Percentiles rank a stretch among this genome's conserved stretches.
phyloP scores from a whole-genome alignment of 2,113 vertebrate genomes.

The Anguilla japonica region DNA sequence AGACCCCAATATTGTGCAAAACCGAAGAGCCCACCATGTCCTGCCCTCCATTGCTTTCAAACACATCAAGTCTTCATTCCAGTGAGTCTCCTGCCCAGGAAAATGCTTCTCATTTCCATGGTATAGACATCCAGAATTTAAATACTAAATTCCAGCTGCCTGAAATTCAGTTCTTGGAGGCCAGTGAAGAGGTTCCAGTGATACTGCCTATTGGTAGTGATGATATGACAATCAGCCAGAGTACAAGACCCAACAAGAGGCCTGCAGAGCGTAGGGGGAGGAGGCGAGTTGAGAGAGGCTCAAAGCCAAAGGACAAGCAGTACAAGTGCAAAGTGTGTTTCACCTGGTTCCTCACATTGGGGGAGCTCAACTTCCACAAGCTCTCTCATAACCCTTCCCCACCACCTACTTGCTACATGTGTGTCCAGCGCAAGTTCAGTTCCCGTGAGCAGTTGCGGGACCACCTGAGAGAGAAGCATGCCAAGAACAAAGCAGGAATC shows the following conservation, averaged over 20 bases:
- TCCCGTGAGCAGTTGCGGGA: conserved; percentile 90
- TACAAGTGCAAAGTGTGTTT: conserved; percentile 97
- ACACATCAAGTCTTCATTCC: conserved; percentile 55
- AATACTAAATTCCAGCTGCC: conserved; percentile 75
- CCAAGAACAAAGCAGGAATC: conserved; percentile 83
- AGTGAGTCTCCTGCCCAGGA: conserved; percentile 47
- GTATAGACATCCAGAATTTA: conserved; percentile 74
- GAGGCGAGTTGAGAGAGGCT: conserved; percentile 61
- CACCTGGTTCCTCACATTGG: conserved; percentile 88
- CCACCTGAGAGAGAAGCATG: conserved; percentile 90
- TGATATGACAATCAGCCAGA: conserved; percentile 39
- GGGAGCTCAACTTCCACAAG: conserved; percentile 92
- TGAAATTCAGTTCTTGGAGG: conserved; percentile 73
- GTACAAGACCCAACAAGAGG: conserved; percentile 58
- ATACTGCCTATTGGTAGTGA: conserved; percentile 35
- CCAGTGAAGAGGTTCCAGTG: conserved; percentile 63
- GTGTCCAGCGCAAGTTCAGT: conserved; percentile 93
- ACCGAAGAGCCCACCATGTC: conserved; percentile 50
- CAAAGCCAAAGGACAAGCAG: conserved; percentile 81
- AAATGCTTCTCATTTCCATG: conserved; percentile 59
- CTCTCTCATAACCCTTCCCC: conserved; percentile 91
- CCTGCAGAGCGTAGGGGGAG: conserved; percentile 63
- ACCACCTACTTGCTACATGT: conserved; percentile 97
- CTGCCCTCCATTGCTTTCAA: conserved; percentile 50
- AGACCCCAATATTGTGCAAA: conserved; percentile 57